Base-by-base conservation (phyloP, 2,797 vertebrate species). In the Tapera naevia region DNA sequence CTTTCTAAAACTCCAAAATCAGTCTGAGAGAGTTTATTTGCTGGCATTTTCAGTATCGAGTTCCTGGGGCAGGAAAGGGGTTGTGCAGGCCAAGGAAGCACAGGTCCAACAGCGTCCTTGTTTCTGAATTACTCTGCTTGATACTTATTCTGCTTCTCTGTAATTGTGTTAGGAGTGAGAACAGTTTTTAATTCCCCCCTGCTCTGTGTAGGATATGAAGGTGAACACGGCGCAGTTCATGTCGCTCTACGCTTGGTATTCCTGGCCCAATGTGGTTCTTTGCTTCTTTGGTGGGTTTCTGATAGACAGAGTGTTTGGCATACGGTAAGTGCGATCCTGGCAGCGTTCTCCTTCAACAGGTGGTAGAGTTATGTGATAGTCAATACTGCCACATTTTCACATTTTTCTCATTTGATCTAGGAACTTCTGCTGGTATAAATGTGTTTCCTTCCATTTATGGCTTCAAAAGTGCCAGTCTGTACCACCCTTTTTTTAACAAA, bases 251-350 rank as follows among this genome's bases (percentile, higher is more conserved):
- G 98, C 99, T 51, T 99, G 99, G 99, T 99, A 99, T 94, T 99
- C 99, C 11, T 99, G 99, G 99, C 99, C 99, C 86, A 99, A 99
- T 9, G 99, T 99, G n/a, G 62, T 99, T 11, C 98, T 99, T 33
- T 99, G 99, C 97, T 99, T 99, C 96, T 98, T 99, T 14, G 99
- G 99, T 25, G 99, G 99, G 3, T 99, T 99, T 97, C 95, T 99
- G 60, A 97, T 99, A 22, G 99, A 99, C 96, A 97, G 99, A 73
- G 98, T 99, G 0, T 99, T 99, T 97, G 99, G 99, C n/a, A 98
- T 99, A 96, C 97, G 99, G 99, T 99, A 97, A 79, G 97, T 19
- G 71, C 48, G 35, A 9, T 16, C 10, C 30, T 11, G 4, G 12
- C 2, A 16, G 3, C 11, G 0, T 48, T 33, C 0, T 0, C 3